These are phyloP conservation scores for Apis florea DNA, from an alignment of 1,140 invertebrate species.

Conservation along the genomic window DNA sequence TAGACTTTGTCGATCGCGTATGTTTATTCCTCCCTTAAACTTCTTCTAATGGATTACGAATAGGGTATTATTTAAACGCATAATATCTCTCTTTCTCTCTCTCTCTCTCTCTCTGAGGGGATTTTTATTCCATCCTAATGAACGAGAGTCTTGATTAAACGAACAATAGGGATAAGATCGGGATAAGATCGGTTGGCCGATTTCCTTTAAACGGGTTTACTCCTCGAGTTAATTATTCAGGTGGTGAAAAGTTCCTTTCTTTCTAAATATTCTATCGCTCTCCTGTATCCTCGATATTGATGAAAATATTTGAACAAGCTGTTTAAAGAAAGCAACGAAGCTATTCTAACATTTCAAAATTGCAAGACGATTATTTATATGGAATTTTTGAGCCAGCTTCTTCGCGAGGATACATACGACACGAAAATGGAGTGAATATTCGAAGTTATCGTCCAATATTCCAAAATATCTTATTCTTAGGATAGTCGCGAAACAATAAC, in stretches of 20 bases:
- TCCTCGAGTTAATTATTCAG: background rate
- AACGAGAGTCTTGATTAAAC: conserved; percentile 2
- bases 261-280: background rate
- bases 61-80: conserved; percentile 13
- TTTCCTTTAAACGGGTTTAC: background rate
- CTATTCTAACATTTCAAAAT: too few species aligned
- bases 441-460: too few species aligned
- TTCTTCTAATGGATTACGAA: background rate
- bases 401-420: background rate
- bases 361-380: background rate
- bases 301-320: too few species aligned
- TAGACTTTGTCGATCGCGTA: background rate
- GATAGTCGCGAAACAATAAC: too few species aligned
- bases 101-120: too few species aligned
- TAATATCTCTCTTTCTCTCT: background rate
- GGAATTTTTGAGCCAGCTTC: background rate
- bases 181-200: too few species aligned
- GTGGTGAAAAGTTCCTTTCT: too few species aligned
- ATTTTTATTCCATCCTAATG: background rate
- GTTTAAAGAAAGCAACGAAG: too few species aligned
- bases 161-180: background rate
- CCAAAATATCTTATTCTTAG: too few species aligned
- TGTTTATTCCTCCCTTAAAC: conserved; percentile 15
- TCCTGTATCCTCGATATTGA: too few species aligned
- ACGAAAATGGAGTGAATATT: too few species aligned